A percentile compares a stretch with the other conserved stretches of the same genome.
Evolutionary conservation across 2,113 vertebrate genomes (phyloP).

Genomic region (Lasiurus borealis): DNA sequence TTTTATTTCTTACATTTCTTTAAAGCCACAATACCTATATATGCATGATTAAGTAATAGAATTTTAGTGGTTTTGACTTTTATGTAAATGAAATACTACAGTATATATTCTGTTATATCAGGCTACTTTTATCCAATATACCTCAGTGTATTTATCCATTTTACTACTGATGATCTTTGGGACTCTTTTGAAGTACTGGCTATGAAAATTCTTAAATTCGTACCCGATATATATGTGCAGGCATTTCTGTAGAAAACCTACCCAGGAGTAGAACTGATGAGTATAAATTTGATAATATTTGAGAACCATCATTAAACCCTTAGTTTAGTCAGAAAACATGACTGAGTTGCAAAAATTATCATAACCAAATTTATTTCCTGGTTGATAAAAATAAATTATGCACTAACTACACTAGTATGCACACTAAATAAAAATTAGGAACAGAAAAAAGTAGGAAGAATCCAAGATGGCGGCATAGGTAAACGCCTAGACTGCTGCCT

Average conservation of each 20-base stretch:
- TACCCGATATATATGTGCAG: background rate
- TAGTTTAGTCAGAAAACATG: constrained; percentile 22
- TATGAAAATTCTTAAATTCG: constrained; percentile 10
- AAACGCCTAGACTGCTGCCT: too few species aligned
- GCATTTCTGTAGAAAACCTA: background rate
- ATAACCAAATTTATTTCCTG: constrained; percentile 49
- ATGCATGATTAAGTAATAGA: background rate
- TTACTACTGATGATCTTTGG: background rate
- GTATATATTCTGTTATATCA: background rate
- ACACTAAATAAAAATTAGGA: too few species aligned
- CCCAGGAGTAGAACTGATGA: background rate
- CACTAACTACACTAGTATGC: background rate
- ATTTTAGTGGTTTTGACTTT: constrained; percentile 33
- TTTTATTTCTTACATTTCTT: constrained; percentile 39
- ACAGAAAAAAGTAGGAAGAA: too few species aligned
- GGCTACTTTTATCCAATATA: background rate
- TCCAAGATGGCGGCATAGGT: too few species aligned
- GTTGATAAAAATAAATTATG: constrained; percentile 45
- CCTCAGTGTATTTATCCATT: background rate
- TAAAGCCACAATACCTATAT: background rate
- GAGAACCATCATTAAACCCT: constrained; percentile 34
- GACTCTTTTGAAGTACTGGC: background rate
- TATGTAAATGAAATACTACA: background rate
- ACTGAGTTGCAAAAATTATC: background rate
- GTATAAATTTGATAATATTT: background rate